Percentiles rank a stretch among this genome's conserved stretches.
Evolutionary conservation across 2,888 invertebrate genomes (phyloP).

Genomic region (Aphodius sticticus): DNA sequence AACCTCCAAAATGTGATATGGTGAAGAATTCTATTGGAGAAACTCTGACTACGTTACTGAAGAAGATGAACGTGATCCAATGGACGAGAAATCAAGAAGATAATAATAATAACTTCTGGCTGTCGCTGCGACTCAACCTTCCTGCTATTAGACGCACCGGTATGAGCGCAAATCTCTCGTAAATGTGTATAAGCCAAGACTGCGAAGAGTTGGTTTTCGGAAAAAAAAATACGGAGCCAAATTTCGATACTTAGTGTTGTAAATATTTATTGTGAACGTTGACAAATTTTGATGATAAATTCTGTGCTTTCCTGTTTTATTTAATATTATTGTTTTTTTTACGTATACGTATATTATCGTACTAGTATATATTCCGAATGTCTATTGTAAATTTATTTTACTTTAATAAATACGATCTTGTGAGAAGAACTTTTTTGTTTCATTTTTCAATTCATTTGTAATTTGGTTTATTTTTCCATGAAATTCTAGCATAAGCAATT

Average conservation of each 20-base stretch:
- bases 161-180: slow-evolving; percentile 14
- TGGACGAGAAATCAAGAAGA: slow-evolving; percentile 57
- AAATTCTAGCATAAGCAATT: too few species aligned
- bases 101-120: slow-evolving; percentile 67
- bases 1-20: slow-evolving; percentile 55
- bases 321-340: slow-evolving; percentile 29
- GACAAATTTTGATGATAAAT: not conserved
- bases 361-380: slow-evolving; percentile 4
- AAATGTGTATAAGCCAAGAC: slow-evolving; percentile 48
- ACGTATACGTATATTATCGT: slow-evolving; percentile 21
- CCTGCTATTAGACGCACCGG: slow-evolving; percentile 60
- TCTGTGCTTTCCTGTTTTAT: slow-evolving; percentile 4
- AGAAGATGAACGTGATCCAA: slow-evolving; percentile 62
- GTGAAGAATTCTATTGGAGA: slow-evolving; percentile 61
- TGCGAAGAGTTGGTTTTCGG: slow-evolving; percentile 43
- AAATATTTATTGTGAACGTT: slow-evolving; percentile 45
- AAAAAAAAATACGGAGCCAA: not conserved
- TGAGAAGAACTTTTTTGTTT: not conserved
- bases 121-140: slow-evolving; percentile 68
- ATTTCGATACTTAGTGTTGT: slow-evolving; percentile 47
- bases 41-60: slow-evolving; percentile 61
- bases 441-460: not conserved
- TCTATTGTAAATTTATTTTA: not conserved
- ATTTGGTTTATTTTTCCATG: too few species aligned
- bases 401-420: not conserved